Evolutionary conservation across 2,888 invertebrate species (phyloP), one percentile per base, ranked within the genome.

Genomic region (Pachliopta kotzebuea): DNA sequence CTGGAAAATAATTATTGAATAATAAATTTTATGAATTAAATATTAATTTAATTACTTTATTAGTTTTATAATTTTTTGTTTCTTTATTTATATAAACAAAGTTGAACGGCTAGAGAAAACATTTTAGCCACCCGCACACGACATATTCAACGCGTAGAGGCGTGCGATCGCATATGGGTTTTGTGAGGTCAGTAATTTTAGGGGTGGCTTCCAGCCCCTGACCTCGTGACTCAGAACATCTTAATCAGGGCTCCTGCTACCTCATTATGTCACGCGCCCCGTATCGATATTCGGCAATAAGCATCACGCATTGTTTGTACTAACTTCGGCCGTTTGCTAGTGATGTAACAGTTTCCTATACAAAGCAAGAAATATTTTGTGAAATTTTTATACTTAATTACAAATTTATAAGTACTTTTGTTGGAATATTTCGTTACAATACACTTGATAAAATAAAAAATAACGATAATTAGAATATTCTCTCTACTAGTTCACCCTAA

Each of bases 221-320:
- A 89, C 88, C 88, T 76, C 78, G 85, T 88, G 86, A 85, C 88
- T 85, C 78, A 75, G 74, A 74, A 82, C 79, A 80, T 80, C 86
- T 88, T 86, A 85, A 88, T 87, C 83, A 76, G 74, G 75, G 67
- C 65, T 68, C 60, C 52, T 50, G 42, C 45, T 37, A 37, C 42
- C 54, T 69, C 62, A 64, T 67, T 62, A 65, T 65, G 65, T 64
- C 60, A 60, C 65, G 59, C 65, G 66, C 65, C 62, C 24, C 56
- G 58, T 56, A 57, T 63, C 65, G 72, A 62, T 62, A 23, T 37
- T 56, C 61, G 53, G 55, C 73, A 76, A 76, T 80, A 78, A 77
- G 73, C 74, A 71, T 69, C 71, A 66, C 69, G 69, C 63, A 62
- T 57, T 60, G 60, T 62, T 62, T 56, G 50, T 20, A 50, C 23